A percentile compares a stretch with the other conserved stretches of the same genome.
Conservation (phyloP, 2,888 invertebrate species). For the Abrostola tripartita region DNA sequence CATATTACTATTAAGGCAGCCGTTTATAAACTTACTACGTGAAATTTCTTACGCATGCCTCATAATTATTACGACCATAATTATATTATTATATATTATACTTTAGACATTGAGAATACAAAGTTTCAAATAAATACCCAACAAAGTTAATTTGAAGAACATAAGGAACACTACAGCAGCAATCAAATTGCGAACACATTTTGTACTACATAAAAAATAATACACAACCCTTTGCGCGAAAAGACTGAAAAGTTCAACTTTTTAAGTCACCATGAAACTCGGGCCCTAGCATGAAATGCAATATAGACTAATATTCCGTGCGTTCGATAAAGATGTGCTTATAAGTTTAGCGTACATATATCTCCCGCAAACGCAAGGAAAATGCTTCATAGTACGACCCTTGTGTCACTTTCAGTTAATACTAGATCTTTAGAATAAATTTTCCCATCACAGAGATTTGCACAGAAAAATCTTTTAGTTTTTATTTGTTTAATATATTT, state of each 20-base stretch:
- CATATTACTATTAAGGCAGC: constrained; percentile 83
- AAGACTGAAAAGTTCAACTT: constrained; percentile 87
- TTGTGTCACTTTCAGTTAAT: constrained; percentile 81
- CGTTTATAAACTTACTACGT: constrained; percentile 76
- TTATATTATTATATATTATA: constrained; percentile 67
- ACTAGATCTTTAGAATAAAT: constrained; percentile 86
- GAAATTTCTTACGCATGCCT: constrained; percentile 75
- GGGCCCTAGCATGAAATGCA: constrained; percentile 63
- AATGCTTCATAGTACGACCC: constrained; percentile 68
- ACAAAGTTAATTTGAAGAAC: constrained; percentile 81
- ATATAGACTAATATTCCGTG: constrained; percentile 53
- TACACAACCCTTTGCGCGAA: constrained; percentile 89
- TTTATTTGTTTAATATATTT: constrained; percentile 63
- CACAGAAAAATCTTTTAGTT: constrained; percentile 78
- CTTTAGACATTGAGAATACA: constrained; percentile 75
- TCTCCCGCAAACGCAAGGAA: constrained; percentile 53
- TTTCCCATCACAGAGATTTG: constrained; percentile 87
- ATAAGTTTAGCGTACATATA: constrained; percentile 43
- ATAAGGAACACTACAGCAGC: constrained; percentile 88
- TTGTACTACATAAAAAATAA: constrained; percentile 88
- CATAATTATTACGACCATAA: constrained; percentile 68
- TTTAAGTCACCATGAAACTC: constrained; percentile 79
- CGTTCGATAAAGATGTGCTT: constrained; percentile 49
- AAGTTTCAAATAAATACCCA: constrained; percentile 84
- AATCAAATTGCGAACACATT: constrained; percentile 89